A percentile compares a stretch with the other conserved stretches of the same genome.
phyloP scores from a whole-genome alignment of 2,888 invertebrate species.

The Pollenia amentaria region DNA sequence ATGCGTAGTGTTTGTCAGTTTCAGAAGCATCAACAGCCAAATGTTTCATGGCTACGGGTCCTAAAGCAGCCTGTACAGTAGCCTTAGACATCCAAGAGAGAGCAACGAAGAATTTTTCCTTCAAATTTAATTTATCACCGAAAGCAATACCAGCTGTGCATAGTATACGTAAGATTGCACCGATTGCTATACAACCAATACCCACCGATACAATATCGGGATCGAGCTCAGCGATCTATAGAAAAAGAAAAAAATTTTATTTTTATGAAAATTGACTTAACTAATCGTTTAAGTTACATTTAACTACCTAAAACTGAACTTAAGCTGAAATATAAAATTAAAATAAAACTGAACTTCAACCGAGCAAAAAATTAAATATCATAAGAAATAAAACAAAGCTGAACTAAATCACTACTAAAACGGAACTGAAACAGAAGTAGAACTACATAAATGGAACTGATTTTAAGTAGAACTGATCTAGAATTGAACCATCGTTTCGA shows the following conservation, averaged over 20 bases:
- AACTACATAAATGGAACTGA: too few species aligned
- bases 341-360: too few species aligned
- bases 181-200: constrained; percentile 88
- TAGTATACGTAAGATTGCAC: constrained; percentile 88
- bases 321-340: too few species aligned
- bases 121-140: constrained; percentile 92
- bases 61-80: constrained; percentile 97
- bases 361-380: too few species aligned
- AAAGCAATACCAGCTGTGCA: constrained; percentile 89
- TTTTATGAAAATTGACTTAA: background rate
- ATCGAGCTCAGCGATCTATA: constrained; percentile 89
- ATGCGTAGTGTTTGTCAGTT: constrained; percentile 87
- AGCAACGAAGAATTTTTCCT: constrained; percentile 96
- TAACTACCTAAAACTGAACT: too few species aligned
- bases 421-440: too few species aligned
- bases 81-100: constrained; percentile 98
- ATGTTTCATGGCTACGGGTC: constrained; percentile 90
- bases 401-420: too few species aligned
- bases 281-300: too few species aligned
- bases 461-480: too few species aligned
- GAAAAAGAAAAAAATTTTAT: background rate
- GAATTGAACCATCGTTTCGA: too few species aligned
- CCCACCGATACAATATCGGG: constrained; percentile 89
- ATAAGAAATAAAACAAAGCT: too few species aligned
- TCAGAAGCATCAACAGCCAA: constrained; percentile 85